Conservation (phyloP, 2,113 vertebrate species). For the Mobula hypostoma region DNA sequence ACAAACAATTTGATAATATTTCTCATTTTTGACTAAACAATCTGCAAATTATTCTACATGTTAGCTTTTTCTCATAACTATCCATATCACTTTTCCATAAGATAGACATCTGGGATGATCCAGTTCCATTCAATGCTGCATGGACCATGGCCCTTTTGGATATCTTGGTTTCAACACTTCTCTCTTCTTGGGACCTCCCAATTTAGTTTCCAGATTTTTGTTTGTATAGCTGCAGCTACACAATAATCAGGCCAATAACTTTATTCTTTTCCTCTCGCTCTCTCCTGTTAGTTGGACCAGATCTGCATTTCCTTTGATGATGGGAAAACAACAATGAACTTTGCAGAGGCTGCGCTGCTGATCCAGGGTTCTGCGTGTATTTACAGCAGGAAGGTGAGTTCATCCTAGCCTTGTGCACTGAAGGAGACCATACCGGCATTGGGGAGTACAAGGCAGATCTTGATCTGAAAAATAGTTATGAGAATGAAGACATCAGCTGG, state of each 20-base stretch:
- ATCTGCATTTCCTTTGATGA: conserved; percentile 87
- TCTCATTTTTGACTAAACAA: not conserved
- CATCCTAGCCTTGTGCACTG: not conserved
- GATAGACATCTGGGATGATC: not conserved
- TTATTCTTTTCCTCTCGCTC: not conserved
- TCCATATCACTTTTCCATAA: not conserved
- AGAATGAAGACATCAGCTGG: too few species aligned
- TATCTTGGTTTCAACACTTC: too few species aligned
- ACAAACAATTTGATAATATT: not conserved
- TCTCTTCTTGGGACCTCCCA: too few species aligned
- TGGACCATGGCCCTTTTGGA: not conserved
- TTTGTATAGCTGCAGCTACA: not conserved
- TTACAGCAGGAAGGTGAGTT: conserved; percentile 85
- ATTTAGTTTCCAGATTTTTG: not conserved
- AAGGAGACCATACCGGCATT: not conserved
- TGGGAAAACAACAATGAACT: conserved; percentile 81
- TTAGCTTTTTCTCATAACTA: not conserved
- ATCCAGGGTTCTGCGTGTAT: conserved; percentile 86
- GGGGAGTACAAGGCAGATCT: not conserved
- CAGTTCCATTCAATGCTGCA: not conserved
- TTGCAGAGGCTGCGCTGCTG: conserved; percentile 78
- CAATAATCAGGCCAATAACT: not conserved
- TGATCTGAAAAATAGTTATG: too few species aligned
- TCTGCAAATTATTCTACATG: not conserved
- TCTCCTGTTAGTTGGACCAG: conserved; percentile 70